Base-by-base conservation (phyloP, 2,888 invertebrate species). In the Gymnosoma rotundatum region DNA sequence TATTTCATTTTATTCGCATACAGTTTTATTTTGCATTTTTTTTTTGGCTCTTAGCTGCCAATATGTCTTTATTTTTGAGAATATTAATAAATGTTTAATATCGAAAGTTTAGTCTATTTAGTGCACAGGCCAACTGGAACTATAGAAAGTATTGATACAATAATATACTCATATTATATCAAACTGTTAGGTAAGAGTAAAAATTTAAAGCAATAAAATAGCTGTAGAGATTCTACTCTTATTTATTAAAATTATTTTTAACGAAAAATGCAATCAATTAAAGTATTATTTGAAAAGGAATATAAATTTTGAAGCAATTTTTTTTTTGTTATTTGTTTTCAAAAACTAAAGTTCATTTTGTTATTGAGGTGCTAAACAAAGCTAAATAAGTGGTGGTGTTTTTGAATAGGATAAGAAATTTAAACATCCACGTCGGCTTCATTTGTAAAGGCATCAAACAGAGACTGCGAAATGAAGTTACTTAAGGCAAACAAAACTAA, bases 71-170 rank as follows among this genome's bases (percentile, higher is more conserved):
- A 50, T 20, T 21, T 10, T 5, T 38, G 16, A 69, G 38, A n/a
- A 10, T 16, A 61, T 54, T 69, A 20, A 61, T 70, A 45, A 45
- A 69, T 48, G 63, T 81, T 75, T 75, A 75, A 75, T 69, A 75
- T 69, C 58, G 48, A 66, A 79, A 73, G 73, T 69, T 61, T 63
- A 54, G 52, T 54, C 42, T 63, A 54, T 52, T 61, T 32, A 54
- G 16, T 61, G 52, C 9, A 32, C 16, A 16, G 36, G 42, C 20
- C 56, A 18, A 36, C 32, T 64, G 10, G 10, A 42, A 42, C 45
- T 54, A 20, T 60, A 58, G 50, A 66, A 66, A 73, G 69, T 76
- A 76, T 76, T 60, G 67, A 60, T 67, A 60, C 50, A 45, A 25
- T 42, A 9, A 12, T 25, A 20, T 9, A 21, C 25, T 5, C 21